Conservation (phyloP, 1,140 invertebrate species). For the Choristoneura fumiferana region DNA sequence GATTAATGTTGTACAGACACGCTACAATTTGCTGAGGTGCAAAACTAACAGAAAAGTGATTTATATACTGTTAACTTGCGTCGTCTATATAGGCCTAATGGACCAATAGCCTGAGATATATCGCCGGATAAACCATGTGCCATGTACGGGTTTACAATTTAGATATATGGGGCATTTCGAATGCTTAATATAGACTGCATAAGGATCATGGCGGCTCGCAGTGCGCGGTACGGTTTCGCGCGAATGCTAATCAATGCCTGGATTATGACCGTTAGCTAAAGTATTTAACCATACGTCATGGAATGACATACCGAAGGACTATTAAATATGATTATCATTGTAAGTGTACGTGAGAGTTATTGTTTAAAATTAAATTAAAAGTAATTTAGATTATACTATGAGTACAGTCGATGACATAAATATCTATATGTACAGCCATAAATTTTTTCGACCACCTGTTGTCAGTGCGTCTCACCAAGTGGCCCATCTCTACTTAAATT, state of each 20-base stretch:
- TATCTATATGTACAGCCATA: no score
- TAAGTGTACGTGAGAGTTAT: no score
- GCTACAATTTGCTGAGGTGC: constrained; percentile 37
- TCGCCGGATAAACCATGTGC: constrained; percentile 14
- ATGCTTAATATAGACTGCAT: constrained; percentile 20
- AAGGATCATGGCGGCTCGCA: constrained; percentile 5
- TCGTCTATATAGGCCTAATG: constrained; percentile 1
- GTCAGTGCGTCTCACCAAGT: no score
- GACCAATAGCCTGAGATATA: constrained; percentile 8
- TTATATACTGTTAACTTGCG: constrained; percentile 3
- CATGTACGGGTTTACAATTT: constrained; percentile 10
- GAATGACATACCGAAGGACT: no score
- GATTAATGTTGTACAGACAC: constrained; percentile 36
- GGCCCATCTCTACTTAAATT: no score
- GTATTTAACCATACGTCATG: no score
- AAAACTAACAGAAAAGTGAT: constrained; percentile 18
- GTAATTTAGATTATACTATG: no score
- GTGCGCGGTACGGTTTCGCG: background rate
- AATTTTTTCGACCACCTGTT: no score
- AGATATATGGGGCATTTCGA: constrained; percentile 18
- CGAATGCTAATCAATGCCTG: background rate
- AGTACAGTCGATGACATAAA: no score
- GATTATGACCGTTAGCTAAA: background rate
- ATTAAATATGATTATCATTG: no score
- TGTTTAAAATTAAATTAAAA: no score